Evolutionary conservation across 2,888 invertebrate genomes (phyloP).

Genomic region (Macrophya alboannulata): DNA sequence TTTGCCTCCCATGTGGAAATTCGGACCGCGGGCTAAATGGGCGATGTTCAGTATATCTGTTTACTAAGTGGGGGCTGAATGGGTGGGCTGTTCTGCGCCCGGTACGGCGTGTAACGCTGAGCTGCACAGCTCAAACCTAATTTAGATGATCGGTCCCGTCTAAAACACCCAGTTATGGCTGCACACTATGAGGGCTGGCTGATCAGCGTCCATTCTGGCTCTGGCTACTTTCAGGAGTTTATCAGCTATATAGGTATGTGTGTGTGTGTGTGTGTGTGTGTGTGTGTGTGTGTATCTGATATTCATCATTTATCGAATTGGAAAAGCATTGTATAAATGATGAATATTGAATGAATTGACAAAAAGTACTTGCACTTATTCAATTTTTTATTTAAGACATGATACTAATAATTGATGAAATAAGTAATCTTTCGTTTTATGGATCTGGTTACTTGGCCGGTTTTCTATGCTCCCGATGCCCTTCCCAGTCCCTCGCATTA

Average conservation of each 20-base stretch:
- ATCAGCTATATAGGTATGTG: background rate
- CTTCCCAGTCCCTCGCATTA: background rate
- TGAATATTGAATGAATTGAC: background rate
- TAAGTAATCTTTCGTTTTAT: background rate
- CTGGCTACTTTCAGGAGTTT: background rate
- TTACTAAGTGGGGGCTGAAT: background rate
- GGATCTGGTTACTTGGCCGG: background rate
- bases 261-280: too few relatives aligned
- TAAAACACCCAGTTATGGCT: background rate
- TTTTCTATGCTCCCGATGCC: background rate
- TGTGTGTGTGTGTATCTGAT: background rate
- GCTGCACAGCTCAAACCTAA: background rate
- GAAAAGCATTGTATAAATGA: too few relatives aligned
- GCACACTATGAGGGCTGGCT: background rate
- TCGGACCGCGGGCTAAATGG: too few relatives aligned
- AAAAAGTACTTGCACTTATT: background rate
- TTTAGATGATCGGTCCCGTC: background rate
- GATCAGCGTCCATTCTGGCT: background rate
- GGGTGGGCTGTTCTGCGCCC: background rate
- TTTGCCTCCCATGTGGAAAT: too few relatives aligned
- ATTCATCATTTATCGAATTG: too few relatives aligned
- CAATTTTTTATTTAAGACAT: background rate
- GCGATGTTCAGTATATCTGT: background rate
- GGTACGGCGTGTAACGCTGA: conserved; percentile 9
- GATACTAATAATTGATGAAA: background rate